These are phyloP conservation scores for Caenorhabditis brenneri DNA, from an alignment of 1,140 invertebrate species.

Conservation along the genomic window DNA sequence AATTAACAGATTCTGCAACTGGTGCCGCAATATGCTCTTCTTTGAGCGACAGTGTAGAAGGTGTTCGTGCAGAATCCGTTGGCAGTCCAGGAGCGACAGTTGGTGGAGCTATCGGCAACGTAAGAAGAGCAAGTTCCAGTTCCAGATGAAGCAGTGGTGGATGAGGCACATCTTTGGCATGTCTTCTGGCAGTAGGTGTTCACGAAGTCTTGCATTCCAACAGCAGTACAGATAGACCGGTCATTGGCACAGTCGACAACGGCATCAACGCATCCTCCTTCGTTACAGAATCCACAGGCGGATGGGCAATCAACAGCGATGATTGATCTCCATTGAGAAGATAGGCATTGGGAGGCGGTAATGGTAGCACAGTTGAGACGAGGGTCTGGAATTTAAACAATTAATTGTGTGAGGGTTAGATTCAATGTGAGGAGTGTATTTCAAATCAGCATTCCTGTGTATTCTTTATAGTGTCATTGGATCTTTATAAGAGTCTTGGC, in stretches of 20 bases:
- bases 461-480: too few species aligned
- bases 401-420: background rate
- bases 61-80: constrained; percentile 40
- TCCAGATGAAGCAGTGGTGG: background rate
- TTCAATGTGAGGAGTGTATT: too few species aligned
- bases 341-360: background rate
- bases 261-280: background rate
- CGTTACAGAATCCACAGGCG: constrained; percentile 5
- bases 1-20: constrained; percentile 8
- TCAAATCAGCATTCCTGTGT: too few species aligned
- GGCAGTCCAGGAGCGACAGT: background rate
- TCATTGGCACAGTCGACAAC: background rate
- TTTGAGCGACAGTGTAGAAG: constrained; percentile 25
- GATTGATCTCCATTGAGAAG: background rate
- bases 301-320: background rate
- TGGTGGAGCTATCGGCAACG: background rate
- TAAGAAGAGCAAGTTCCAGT: background rate
- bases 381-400: background rate
- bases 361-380: background rate
- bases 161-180: background rate
- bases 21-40: background rate
- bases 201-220: background rate
- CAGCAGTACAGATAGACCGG: background rate
- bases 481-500: too few species aligned
- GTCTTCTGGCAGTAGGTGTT: background rate